Evolutionary conservation across 2,797 vertebrate species (phyloP), one percentile per base, ranked within the genome.

Genomic region (Cynodonichthys magdalenae): DNA sequence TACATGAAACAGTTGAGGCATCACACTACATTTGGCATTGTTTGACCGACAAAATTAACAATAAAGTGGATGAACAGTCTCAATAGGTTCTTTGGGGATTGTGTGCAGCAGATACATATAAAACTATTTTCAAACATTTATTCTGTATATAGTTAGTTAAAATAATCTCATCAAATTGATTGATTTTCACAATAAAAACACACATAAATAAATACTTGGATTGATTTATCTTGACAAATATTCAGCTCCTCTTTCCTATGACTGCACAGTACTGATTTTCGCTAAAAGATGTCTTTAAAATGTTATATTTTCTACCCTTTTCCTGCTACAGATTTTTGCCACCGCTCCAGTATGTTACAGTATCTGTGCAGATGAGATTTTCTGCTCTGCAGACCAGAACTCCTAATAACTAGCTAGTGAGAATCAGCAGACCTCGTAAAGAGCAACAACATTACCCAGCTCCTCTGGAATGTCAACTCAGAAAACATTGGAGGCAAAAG

Each of bases 391-490:
- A 6, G 79, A 91, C 82, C 88, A 85, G 81, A 89, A 86, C 86
- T 78, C 60, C 79, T 85, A 85, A 88, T 88, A 89, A 87, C 84
- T 86, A 82, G 88, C 82, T 86, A 89, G 85, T 77, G 85, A 89
- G 84, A 77, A 88, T 88, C 86, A 87, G 87, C 87, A 86, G 90
- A 91, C 80, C 85, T 90, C 65, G 71, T 87, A 90, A 92, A 87
- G 88, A 90, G 89, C 81, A 91, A 92, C 79, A 90, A 84, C 87
- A 90, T 91, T 90, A 90, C 87, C 81, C 69, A 59, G 77, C 82
- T 83, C 81, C 86, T 83, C 83, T 89, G 89, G 90, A 93, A 93
- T 93, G 90, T 91, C 90, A 92, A 84, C 90, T 89, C 79, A 82
- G 90, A 90, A 86, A 77, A 83, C 86, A 81, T 69, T 69, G 78